Percentiles rank a stretch among this genome's conserved stretches.
phyloP scores from a whole-genome alignment of 2,797 vertebrate species.

The Malacoctenus gilli region DNA sequence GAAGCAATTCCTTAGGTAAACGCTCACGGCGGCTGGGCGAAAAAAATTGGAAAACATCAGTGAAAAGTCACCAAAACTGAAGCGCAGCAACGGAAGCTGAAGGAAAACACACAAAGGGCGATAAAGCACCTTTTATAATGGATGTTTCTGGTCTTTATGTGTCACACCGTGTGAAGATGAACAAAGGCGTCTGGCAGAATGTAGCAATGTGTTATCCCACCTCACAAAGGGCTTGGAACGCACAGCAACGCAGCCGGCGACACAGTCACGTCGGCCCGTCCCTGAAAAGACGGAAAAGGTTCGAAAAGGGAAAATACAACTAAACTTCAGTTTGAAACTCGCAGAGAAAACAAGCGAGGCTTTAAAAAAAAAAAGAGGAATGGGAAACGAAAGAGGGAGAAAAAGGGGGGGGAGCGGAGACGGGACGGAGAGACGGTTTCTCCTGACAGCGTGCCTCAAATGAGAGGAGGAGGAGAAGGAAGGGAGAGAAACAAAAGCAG shows the following conservation, averaged over 20 bases:
- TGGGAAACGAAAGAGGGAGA: conserved; percentile 18
- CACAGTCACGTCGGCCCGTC: background rate
- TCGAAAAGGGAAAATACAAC: background rate
- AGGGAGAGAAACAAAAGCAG: conserved; percentile 13
- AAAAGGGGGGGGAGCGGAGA: conserved; percentile 11
- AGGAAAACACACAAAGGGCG: background rate
- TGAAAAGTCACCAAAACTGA: background rate
- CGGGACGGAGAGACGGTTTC: conserved; percentile 24
- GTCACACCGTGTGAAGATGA: background rate
- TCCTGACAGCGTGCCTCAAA: conserved; percentile 43
- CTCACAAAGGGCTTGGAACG: conserved; percentile 1
- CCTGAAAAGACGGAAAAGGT: background rate
- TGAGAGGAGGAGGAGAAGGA: conserved; percentile 18
- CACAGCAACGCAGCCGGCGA: background rate
- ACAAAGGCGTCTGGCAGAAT: background rate
- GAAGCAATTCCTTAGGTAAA: background rate
- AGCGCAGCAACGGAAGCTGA: too few relatives aligned
- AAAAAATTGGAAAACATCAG: background rate
- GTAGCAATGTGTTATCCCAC: conserved; percentile 7
- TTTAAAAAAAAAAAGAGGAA: conserved; percentile 18
- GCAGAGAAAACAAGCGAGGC: conserved; percentile 21
- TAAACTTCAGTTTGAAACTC: background rate
- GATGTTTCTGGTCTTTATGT: background rate
- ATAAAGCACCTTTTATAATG: background rate
- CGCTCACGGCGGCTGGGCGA: background rate